These are phyloP conservation scores for Maccullochella peelii DNA, from an alignment of 2,113 vertebrate genomes.

Conservation along the genomic window DNA sequence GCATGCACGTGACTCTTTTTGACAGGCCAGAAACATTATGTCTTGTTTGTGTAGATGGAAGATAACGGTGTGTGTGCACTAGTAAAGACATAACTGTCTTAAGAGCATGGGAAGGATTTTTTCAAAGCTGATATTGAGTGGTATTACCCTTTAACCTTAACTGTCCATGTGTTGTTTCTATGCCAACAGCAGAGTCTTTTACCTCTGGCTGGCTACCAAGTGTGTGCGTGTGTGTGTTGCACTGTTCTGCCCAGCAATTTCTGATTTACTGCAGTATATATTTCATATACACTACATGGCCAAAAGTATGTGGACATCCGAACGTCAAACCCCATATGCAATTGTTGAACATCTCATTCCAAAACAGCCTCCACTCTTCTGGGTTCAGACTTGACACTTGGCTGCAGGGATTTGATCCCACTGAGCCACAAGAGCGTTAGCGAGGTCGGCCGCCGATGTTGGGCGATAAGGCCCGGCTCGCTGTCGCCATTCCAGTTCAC, in stretches of 20 bases:
- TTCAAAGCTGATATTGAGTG: constrained; percentile 53
- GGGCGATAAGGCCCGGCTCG: not conserved
- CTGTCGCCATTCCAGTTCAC: not conserved
- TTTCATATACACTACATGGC: not conserved
- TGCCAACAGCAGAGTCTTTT: constrained; percentile 60
- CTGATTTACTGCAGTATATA: constrained; percentile 16
- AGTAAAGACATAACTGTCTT: constrained; percentile 41
- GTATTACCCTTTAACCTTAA: constrained; percentile 63
- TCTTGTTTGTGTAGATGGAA: not conserved
- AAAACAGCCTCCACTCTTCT: not conserved
- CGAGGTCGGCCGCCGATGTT: not conserved
- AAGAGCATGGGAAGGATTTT: constrained; percentile 26
- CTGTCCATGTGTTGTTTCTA: constrained; percentile 64
- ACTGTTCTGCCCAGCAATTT: constrained; percentile 1
- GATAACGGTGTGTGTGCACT: constrained; percentile 11
- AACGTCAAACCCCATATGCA: not conserved
- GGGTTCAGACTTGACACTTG: not conserved
- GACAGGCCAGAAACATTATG: not conserved
- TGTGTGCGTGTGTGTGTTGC: constrained; percentile 2
- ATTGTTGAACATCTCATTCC: not conserved
- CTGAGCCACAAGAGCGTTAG: not conserved
- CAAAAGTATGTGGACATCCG: not conserved
- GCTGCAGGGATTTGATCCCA: not conserved
- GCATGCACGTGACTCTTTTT: not conserved
- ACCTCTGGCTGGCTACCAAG: not conserved